A percentile compares a stretch with the other conserved stretches of the same genome.
phyloP scores from a whole-genome alignment of 1,140 invertebrate genomes.

The Neodiprion virginianus region DNA sequence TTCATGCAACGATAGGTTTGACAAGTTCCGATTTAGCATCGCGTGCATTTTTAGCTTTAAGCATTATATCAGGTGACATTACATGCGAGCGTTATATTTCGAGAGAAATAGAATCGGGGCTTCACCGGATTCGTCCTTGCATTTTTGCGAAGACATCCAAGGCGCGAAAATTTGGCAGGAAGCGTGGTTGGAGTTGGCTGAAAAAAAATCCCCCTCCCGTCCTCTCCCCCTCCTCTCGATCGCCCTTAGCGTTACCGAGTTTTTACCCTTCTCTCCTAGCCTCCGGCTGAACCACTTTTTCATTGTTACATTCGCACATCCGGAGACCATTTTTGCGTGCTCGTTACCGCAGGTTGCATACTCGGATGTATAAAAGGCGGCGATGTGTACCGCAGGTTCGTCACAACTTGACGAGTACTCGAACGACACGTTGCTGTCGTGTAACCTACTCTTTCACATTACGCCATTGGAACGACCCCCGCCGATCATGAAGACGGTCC shows the following conservation, averaged over 20 bases:
- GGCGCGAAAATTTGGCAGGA: too few relatives aligned
- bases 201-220: too few relatives aligned
- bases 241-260: too few relatives aligned
- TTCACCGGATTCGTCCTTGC: too few relatives aligned
- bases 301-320: neutral
- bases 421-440: neutral
- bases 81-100: too few relatives aligned
- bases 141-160: too few relatives aligned
- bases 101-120: too few relatives aligned
- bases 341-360: neutral
- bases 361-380: neutral
- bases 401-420: neutral
- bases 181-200: too few relatives aligned
- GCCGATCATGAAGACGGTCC: neutral
- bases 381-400: neutral
- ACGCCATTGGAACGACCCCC: neutral
- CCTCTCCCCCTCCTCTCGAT: too few relatives aligned
- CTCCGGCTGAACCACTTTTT: constrained; percentile 1
- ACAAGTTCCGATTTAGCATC: neutral
- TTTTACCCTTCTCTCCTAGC: neutral
- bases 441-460: neutral
- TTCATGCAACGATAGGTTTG: neutral
- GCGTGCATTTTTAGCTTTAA: too few relatives aligned
- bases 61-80: too few relatives aligned
- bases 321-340: neutral